Base-by-base conservation (phyloP, 2,888 invertebrate genomes). In the Cosmia trapezina region DNA sequence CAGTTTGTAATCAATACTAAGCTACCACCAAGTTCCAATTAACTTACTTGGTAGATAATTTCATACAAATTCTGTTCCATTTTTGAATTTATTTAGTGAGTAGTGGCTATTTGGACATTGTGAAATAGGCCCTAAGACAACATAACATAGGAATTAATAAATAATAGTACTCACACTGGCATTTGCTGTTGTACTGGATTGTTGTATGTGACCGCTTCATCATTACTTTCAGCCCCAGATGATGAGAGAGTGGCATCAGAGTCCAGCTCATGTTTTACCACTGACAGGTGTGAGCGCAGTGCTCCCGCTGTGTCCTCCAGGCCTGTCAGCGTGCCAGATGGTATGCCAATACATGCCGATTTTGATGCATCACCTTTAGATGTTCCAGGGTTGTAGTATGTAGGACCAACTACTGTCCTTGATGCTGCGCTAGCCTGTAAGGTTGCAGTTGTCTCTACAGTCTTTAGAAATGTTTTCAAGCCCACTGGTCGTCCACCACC, bases 241-340 rank as follows among this genome's bases (percentile, higher is more conserved):
- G 99, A 99, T 78, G 98, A 98, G 22, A 98, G 98, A 1, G 99
- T 99, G 51, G 98, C 99, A 95, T 99, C 99, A 2, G 99, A 98
- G 93, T 99, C 99, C 81, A 98, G 96, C 87, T 97, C 97, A 76
- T 96, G 96, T 90, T 98, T 98, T 71, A 98, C 97, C 80, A 98
- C 96, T 43, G 97, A 96, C 84, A 99, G 93, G 91, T 98, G 98
- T 0, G 97, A 97, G 64, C 97, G 96, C 78, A 99, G 92, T 28
- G 98, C 97, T 28, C 98, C 98, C 0, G 98, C 97, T 2, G 98
- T 97, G 79, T 97, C 97, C 81, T 97, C 97, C 81, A 98, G 97
- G 88, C 93, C 98, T 96, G 86, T 97, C 96, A 95, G 97, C 93
- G 93, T 98, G 96, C 91, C 98, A 95, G 88, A 98, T 93, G 95